Base-by-base conservation (phyloP, 2,888 invertebrate genomes). In the Caradrina clavipalpis region DNA sequence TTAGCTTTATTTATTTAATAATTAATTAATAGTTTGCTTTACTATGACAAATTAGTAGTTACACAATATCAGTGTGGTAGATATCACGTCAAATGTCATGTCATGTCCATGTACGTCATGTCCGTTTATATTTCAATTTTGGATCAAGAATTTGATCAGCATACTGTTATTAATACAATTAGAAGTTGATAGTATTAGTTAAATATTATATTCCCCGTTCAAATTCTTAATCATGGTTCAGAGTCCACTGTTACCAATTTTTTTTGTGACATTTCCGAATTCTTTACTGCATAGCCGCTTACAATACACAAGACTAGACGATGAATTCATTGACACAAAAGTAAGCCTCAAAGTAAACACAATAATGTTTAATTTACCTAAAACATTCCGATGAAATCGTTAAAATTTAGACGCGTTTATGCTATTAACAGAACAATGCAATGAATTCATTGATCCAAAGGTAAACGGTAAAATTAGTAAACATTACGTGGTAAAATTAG, bases 321-420 rank as follows among this genome's bases (percentile, higher is more conserved):
- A 35, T 11, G 4, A 54, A 22, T 22, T 50, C 0, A 22, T 10
- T 4, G 4, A 22, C 19, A 17, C 5, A n/a, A 50, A 61, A 58
- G 26, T 47, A 49, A 70, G 59, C 8, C 42, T 15, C 3, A 35
- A 56, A 56, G 51, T 19, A 51, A 45, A 59, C 35, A 62, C 22
- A 49, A 60, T 26, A 64, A 55, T 47, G 10, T 65, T 61, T 53
- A 60, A 61, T 58, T 49, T 56, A 79, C 54, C 22, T 73, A 65
- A 71, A 67, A 58, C 49, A 76, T 73, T 65, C 51, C 65, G 67
- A 81, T 61, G 68, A 63, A 72, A 76, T 65, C 69, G 78, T 78
- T 70, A 76, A 22, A 58, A 67, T 69, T 65, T 42, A 39, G 42
- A 35, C 60, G 66, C 67, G 71, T 72, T 58, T 72, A 60, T 58